These are phyloP conservation scores for Paraplagusia blochii DNA, from an alignment of 2,113 vertebrate species.

Conservation along the genomic window DNA sequence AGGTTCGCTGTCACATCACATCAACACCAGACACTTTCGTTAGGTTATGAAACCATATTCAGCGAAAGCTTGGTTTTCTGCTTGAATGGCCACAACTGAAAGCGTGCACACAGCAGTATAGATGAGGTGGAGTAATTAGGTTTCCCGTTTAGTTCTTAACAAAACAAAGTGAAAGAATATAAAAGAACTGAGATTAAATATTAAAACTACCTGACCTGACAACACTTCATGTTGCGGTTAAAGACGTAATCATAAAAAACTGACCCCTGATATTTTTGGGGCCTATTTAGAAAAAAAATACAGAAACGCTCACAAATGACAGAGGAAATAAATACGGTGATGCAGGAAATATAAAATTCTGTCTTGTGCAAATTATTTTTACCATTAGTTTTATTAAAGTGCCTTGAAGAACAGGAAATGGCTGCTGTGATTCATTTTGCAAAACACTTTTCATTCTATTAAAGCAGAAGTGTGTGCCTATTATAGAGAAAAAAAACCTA, in stretches of 20 bases:
- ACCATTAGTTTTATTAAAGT: conserved; percentile 42
- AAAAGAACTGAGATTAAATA: no score
- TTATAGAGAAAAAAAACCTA: conserved; percentile 49
- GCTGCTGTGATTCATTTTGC: conserved; percentile 55
- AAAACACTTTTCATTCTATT: conserved; percentile 38
- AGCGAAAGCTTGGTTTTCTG: not conserved
- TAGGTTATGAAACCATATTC: not conserved
- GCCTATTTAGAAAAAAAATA: conserved; percentile 71
- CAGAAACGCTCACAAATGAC: conserved; percentile 42
- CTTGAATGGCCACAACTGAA: not conserved
- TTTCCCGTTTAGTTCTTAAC: no score
- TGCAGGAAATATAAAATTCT: conserved; percentile 41
- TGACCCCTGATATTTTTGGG: conserved; percentile 53
- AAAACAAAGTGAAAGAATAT: no score
- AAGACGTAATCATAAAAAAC: conserved; percentile 65
- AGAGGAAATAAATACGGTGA: conserved; percentile 35
- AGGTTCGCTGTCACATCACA: conserved; percentile 4
- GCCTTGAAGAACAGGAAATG: conserved; percentile 36
- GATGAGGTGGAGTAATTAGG: no score
- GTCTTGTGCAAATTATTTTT: conserved; percentile 43
- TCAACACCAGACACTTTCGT: not conserved
- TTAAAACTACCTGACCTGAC: conserved; percentile 7
- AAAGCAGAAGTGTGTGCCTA: conserved; percentile 41
- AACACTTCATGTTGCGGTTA: conserved; percentile 55
- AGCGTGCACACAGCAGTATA: no score